These are phyloP conservation scores for Paracanthobrama guichenoti DNA, from an alignment of 2,113 vertebrate genomes.

Conservation along the genomic window DNA sequence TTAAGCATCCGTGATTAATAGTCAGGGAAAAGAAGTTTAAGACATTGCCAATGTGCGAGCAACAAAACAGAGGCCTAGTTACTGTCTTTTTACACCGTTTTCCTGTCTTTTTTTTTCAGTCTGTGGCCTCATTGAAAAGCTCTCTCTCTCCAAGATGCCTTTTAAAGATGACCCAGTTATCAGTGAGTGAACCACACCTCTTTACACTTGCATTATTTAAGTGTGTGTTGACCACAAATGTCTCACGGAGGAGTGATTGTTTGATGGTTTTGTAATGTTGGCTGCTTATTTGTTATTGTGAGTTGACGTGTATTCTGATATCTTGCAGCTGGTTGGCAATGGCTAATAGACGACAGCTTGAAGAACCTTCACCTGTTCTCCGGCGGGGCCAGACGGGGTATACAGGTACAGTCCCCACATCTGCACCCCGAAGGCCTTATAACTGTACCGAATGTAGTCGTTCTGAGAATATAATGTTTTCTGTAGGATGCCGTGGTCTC, in stretches of 20 bases:
- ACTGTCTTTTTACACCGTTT: not conserved
- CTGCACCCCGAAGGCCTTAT: not conserved
- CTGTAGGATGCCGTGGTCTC: conserved; percentile 80
- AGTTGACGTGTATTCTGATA: conserved; percentile 29
- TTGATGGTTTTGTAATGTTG: not conserved
- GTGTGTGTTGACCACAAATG: not conserved
- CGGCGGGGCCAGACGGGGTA: conserved; percentile 68
- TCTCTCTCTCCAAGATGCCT: conserved; percentile 90
- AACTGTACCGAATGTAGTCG: not conserved
- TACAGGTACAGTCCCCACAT: conserved; percentile 76
- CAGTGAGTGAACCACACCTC: conserved; percentile 68
- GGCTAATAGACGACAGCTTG: conserved; percentile 87
- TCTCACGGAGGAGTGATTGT: not conserved
- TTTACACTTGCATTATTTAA: not conserved
- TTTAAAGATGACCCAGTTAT: conserved; percentile 82
- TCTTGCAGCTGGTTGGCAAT: conserved; percentile 84
- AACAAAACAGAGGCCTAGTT: not conserved
- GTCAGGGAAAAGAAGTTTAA: not conserved
- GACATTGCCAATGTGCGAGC: not conserved
- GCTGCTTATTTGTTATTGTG: not conserved
- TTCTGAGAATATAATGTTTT: not conserved
- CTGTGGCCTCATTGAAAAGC: conserved; percentile 86
- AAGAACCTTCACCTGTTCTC: conserved; percentile 81
- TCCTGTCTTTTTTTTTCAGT: conserved; percentile 72
- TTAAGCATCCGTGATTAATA: not conserved